Evolutionary conservation across 2,797 vertebrate species (phyloP).

Genomic region (Valencia hispanica): DNA sequence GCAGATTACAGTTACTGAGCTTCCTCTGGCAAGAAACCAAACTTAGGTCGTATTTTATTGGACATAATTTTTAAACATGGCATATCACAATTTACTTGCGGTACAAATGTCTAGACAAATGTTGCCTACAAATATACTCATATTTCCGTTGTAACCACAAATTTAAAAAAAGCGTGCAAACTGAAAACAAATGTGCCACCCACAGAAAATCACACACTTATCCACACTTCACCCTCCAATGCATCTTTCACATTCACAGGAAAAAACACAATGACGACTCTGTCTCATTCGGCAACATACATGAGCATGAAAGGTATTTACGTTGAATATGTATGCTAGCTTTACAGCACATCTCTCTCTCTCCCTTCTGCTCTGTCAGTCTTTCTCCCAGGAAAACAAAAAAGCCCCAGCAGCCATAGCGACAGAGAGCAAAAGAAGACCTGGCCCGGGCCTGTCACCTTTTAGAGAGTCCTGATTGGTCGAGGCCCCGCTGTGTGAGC

Average conservation of each 20-base stretch:
- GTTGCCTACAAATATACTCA: constrained; percentile 14
- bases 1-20: neutral
- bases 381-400: constrained; percentile 60
- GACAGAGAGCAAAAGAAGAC: constrained; percentile 79
- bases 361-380: constrained; percentile 20
- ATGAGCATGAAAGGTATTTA: neutral
- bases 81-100: constrained; percentile 7
- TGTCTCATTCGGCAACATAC: neutral
- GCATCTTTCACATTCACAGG: constrained; percentile 21
- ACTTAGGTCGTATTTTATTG: neutral
- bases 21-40: neutral
- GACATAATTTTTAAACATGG: neutral
- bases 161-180: constrained; percentile 12
- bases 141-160: constrained; percentile 26
- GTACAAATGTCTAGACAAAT: constrained; percentile 25
- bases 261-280: neutral
- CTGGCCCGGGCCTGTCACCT: constrained; percentile 77
- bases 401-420: constrained; percentile 76
- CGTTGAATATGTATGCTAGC: neutral
- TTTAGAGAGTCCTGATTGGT: constrained; percentile 75
- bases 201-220: constrained; percentile 28
- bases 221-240: constrained; percentile 8
- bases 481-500: constrained; percentile 59
- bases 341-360: constrained; percentile 9
- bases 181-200: constrained; percentile 18